Conservation (phyloP, 2,113 vertebrate genomes). For the Chloropsis hardwickii region DNA sequence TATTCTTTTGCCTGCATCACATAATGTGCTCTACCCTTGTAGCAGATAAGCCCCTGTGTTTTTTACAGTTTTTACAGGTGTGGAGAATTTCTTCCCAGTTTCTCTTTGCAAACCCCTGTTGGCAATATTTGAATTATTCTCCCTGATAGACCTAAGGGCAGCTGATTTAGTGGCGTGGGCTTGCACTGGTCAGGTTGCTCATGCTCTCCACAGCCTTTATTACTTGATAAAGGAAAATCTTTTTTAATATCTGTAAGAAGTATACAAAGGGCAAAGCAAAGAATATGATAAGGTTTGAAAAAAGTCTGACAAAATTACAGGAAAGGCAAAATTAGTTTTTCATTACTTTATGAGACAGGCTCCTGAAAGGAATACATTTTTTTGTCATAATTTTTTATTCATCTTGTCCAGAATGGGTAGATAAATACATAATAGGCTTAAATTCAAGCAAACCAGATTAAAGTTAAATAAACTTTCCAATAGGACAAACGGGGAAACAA, state of each 20-base stretch:
- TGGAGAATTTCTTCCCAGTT: background rate
- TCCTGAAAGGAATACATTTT: background rate
- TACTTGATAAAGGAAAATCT: background rate
- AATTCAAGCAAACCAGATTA: background rate
- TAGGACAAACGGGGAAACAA: fast-evolving
- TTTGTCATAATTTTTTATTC: background rate
- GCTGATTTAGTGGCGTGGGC: background rate
- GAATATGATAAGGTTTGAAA: background rate
- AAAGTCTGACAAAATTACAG: background rate
- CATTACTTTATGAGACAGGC: background rate
- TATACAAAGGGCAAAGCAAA: background rate
- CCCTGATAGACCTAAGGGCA: background rate
- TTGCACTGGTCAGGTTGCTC: background rate
- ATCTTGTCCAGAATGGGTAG: background rate
- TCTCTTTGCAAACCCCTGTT: background rate
- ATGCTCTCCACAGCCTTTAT: background rate
- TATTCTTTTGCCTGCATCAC: background rate
- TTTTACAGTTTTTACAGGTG: background rate
- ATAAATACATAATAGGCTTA: background rate
- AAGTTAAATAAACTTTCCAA: background rate
- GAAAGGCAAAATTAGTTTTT: background rate
- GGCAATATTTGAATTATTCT: background rate
- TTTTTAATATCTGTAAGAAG: background rate
- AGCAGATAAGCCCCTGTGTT: background rate
- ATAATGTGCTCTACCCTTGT: fast-evolving